Evolutionary conservation across 2,113 vertebrate species (phyloP), one percentile per base, ranked within the genome.

Genomic region (Lanius ludovicianus): DNA sequence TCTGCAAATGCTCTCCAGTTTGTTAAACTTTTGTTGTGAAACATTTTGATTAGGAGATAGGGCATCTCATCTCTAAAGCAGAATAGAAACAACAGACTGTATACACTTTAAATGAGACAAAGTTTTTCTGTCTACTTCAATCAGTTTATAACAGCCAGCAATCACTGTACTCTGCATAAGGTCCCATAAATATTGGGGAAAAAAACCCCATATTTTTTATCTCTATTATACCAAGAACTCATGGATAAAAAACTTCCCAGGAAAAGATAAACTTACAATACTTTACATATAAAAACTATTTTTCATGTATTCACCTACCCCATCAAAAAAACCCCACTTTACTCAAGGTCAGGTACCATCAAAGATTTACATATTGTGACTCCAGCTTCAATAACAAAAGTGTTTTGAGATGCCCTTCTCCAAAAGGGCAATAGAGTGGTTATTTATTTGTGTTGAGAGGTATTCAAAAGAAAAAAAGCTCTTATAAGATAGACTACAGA

Each of bases 11-110:
- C 41, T 95, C 67, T 91, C 80, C 73, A 95, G 56, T 62, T 56
- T 89, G 52, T 89, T 92, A 91, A 69, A 50, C 79, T 95, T 92
- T 94, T 93, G 62, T 69, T 84, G 55, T 44, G 56, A 97, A 97
- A 93, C 87, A 92, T 97, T 97, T 97, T 95, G 76, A 95, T 67
- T 95, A 64, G 81, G 25, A 95, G 49, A 79, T 41, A 73, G 53
- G 86, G 62, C 67, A 93, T 42, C 35, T 88, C 17, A 5, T 70
- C 47, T 84, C 65, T 91, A 64, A 84, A 69, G 52, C 30, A 83
- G 69, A 93, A 90, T 5, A 60, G 49, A 87, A 73, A 87, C 18
- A 82, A 47, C 17, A 92, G 53, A 46, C 50, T 65, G 30, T 18
- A 78, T 13, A 50, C 3, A 6, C 28, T 77, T 65, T 44, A 76